Base-by-base conservation (phyloP, 2,113 vertebrate species). In the Nibea albiflora region DNA sequence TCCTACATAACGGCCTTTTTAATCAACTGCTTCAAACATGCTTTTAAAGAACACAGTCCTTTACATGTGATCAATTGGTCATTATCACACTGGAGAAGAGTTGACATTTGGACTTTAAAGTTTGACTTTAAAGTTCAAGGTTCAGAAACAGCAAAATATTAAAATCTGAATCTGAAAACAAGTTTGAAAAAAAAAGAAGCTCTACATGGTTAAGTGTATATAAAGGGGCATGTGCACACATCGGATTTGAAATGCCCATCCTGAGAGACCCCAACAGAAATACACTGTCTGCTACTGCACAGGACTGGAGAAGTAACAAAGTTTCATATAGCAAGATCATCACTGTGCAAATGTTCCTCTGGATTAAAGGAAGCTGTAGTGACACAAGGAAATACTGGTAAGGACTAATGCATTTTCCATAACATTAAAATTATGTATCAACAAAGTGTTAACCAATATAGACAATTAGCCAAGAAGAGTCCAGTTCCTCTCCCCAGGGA, bases 391-490 rank as follows among this genome's bases (percentile, higher is more conserved):
- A 64, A 83, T 65, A 76, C 52, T 20, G 72, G 12, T 35, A 56
- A 80, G 72, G 62, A 89, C 78, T 86, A 89, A 89, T 74, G 67
- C 31, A 56, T 83, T 84, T 78, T 81, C 58, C 79, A 89, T 87
- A 90, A 92, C 73, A 87, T 80, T 65, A 49, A 91, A 92, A 91
- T 86, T 20, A 91, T 87, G 91, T 82, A 92, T 88, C 75, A 90
- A 92, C 85, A 88, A 88, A 90, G 76, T 83, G 80, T 89, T 90
- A 88, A 39, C 35, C 73, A 81, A 89, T 88, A 92, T 90, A 91
- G 64, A 89, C 78, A 80, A 76, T 77, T 46, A 44, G 78, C 70
- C 66, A 57, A 60, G 69, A 67, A 46, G 26, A 77, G 81, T 87
- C 65, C 52, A 16, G 54, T 64, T 82, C 64, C 47, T 75, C 71